Evolutionary conservation across 2,797 vertebrate genomes (phyloP).

Genomic region (Syngnathus acus): DNA sequence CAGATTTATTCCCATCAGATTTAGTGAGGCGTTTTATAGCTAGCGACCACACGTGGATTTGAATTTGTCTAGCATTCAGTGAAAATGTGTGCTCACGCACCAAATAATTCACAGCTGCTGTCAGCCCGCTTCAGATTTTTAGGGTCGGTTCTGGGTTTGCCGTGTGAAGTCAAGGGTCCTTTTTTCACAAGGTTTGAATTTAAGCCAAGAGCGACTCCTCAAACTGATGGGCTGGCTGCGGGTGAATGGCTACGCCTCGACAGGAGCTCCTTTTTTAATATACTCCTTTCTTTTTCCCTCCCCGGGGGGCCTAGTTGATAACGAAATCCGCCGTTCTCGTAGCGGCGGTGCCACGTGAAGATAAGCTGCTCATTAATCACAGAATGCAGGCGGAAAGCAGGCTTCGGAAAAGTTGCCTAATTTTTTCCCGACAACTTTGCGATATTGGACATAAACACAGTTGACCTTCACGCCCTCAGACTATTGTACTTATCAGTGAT

Average conservation of each 20-base stretch:
- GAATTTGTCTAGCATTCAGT: constrained; percentile 6
- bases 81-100: constrained; percentile 6
- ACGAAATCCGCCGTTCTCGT: constrained; percentile 1
- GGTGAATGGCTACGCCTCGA: neutral
- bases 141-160: neutral
- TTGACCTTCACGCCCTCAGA: neutral
- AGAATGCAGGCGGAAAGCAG: neutral
- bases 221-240: neutral
- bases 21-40: neutral
- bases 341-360: neutral
- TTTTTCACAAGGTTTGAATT: neutral
- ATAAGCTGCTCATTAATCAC: constrained; percentile 9
- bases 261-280: constrained; percentile 1
- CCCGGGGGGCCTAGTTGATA: neutral
- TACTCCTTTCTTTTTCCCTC: neutral
- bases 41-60: constrained; percentile 12
- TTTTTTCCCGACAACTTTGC: neutral
- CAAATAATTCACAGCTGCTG: neutral
- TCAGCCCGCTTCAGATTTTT: neutral
- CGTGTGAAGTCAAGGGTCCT: neutral
- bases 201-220: constrained; percentile 2
- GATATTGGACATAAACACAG: neutral
- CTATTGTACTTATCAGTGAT: neutral
- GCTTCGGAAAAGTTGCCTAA: neutral
- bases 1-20: too few species aligned